Percentiles rank a stretch among this genome's conserved stretches.
These are phyloP conservation scores for Vanessa atalanta DNA, from an alignment of 1,140 invertebrate genomes.

Conservation along the genomic window DNA sequence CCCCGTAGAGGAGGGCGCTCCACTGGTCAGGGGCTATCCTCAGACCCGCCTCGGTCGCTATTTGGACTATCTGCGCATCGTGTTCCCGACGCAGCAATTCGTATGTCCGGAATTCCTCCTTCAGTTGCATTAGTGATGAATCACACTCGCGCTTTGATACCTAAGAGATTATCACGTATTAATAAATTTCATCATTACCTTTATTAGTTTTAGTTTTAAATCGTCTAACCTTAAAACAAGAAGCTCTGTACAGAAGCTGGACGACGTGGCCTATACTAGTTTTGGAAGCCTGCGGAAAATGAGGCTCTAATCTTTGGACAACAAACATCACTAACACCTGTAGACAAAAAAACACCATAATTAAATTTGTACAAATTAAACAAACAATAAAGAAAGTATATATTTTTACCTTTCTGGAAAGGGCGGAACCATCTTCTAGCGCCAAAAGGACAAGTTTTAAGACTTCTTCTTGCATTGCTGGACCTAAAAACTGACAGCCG, in stretches of 20 bases:
- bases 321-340: conserved; percentile 98
- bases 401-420: conserved; percentile 90
- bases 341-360: conserved; percentile 38
- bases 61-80: conserved; percentile 98
- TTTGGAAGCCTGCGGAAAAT: conserved; percentile 99
- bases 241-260: conserved; percentile 97
- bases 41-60: conserved; percentile 97
- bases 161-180: conserved; percentile 66
- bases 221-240: conserved; percentile 94
- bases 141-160: conserved; percentile 98
- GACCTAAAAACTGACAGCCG: conserved; percentile 99
- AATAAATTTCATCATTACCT: not conserved
- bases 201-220: not conserved
- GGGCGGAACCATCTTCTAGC: conserved; percentile 96
- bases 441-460: conserved; percentile 96
- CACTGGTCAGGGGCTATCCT: conserved; percentile 99
- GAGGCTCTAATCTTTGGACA: conserved; percentile 95
- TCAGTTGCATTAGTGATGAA: conserved; percentile 98
- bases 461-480: conserved; percentile 99
- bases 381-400: not conserved
- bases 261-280: conserved; percentile 99
- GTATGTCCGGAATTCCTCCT: conserved; percentile 98
- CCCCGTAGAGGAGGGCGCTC: conserved; percentile 97
- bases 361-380: not conserved
- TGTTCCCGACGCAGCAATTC: conserved; percentile 96